Conservation (phyloP, 2,113 vertebrate species). For the Catharus bicknelli region DNA sequence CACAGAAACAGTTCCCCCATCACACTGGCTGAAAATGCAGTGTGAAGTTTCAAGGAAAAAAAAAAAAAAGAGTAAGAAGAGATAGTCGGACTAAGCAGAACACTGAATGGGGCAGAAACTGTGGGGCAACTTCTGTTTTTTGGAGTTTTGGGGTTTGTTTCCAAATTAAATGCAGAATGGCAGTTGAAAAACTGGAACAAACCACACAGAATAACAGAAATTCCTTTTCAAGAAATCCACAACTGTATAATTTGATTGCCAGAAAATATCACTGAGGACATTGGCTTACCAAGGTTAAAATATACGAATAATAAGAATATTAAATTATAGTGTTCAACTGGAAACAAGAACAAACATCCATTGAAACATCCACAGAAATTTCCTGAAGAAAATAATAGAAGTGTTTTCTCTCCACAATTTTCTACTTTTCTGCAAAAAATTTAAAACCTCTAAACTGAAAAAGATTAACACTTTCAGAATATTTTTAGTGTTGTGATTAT, state of each 20-base stretch:
- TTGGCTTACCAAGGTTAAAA: conserved; percentile 43
- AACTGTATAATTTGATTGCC: conserved; percentile 53
- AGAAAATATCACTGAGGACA: conserved; percentile 25
- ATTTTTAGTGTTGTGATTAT: not conserved
- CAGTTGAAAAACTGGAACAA: conserved; percentile 5
- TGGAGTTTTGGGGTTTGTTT: not conserved
- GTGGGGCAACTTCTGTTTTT: not conserved
- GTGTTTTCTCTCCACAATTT: not conserved
- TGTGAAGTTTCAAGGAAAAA: not conserved
- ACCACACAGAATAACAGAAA: conserved; percentile 14
- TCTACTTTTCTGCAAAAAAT: conserved; percentile 9
- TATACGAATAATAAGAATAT: conserved; percentile 40
- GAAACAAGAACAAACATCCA: conserved; percentile 17
- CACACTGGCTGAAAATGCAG: not conserved
- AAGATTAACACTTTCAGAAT: not conserved
- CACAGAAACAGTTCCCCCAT: not conserved
- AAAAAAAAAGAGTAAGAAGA: not conserved
- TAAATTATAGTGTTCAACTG: conserved; percentile 33
- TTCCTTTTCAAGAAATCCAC: conserved; percentile 45
- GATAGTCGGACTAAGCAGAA: not conserved
- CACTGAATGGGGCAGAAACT: not conserved
- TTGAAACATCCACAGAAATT: conserved; percentile 20
- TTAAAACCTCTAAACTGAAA: not conserved
- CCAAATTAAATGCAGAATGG: not conserved
- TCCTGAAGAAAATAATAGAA: not conserved